Evolutionary conservation across 1,140 invertebrate genomes (phyloP), one percentile per base, ranked within the genome.

Genomic region (Drosophila simulans): DNA sequence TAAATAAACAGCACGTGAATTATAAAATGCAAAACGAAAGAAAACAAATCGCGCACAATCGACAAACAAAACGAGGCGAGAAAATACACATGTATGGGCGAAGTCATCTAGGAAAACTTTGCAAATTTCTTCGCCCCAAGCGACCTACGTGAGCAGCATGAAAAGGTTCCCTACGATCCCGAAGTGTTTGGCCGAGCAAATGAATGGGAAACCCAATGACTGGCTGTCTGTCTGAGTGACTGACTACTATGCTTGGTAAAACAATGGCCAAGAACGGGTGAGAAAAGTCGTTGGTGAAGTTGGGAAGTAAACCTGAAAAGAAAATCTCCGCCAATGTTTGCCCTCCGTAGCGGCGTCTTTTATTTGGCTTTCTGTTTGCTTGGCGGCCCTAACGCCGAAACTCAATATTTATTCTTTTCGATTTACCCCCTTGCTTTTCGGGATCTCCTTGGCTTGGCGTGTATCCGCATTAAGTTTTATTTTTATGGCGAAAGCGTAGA

Each of bases 381-480:
- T 57, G 70, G 43, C 70, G 76, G 84, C 80, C 76, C 76, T 72
- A 83, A 76, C 66, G 75, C 59, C 80, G 83, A 88, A 82, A 83
- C 79, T 89, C 79, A 83, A 88, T 88, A 89, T 88, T 88, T 88
- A 89, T 83, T 89, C 79, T 69, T 83, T 79, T 88, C 62, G 85
- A 83, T 76, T 88, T 48, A 65, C 62, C 71, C 65, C 27, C 10
- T 51, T 20, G 3, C 8, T 71, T 66, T 31, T 17, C 34, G 20
- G 5, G 7, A 17, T 35, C 31, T 8, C 40, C 25, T 22, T 22
- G 45, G 13, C 13, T 49, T 40, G 69, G 53, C 66, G 66, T 56
- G 79, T 74, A 78, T 86, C 80, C 84, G 77, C 81, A 77, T 85
- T 80, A 70, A 78, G 49, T 52, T 64, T 74, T 66, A 88, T 80